Percentiles rank a stretch among this genome's conserved stretches.
Conservation (phyloP, 1,140 invertebrate species). For the Bicyclus anynana region DNA sequence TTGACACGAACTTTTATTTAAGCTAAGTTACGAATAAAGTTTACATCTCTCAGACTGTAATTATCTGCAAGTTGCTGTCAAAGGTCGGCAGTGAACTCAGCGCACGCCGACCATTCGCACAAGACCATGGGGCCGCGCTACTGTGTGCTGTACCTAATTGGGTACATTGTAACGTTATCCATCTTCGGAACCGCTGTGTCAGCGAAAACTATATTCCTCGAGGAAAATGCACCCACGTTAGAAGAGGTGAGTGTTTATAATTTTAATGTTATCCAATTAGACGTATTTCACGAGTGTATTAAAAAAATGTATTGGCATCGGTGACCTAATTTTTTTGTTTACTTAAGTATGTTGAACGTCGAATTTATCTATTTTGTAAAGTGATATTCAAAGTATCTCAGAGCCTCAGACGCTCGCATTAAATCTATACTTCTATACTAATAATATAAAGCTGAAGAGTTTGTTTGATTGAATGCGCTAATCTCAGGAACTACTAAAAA, state of each 20-base stretch:
- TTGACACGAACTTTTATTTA: too few species aligned
- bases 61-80: slow-evolving; percentile 33
- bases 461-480: too few species aligned
- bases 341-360: too few species aligned
- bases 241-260: slow-evolving; percentile 50
- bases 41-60: not conserved
- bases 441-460: not conserved
- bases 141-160: slow-evolving; percentile 3
- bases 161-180: slow-evolving; percentile 7
- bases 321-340: slow-evolving; percentile 22
- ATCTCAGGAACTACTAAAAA: too few species aligned
- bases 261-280: not conserved
- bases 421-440: not conserved
- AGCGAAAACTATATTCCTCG: slow-evolving; percentile 48
- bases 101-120: slow-evolving; percentile 8
- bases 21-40: not conserved
- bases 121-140: slow-evolving; percentile 11
- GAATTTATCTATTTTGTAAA: too few species aligned
- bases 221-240: slow-evolving; percentile 35
- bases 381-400: too few species aligned
- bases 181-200: not conserved
- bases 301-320: not conserved
- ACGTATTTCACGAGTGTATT: too few species aligned
- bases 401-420: too few species aligned
- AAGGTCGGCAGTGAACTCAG: slow-evolving; percentile 46